Evolutionary conservation across 2,888 invertebrate species (phyloP).

Genomic region (Agonum fuliginosum): DNA sequence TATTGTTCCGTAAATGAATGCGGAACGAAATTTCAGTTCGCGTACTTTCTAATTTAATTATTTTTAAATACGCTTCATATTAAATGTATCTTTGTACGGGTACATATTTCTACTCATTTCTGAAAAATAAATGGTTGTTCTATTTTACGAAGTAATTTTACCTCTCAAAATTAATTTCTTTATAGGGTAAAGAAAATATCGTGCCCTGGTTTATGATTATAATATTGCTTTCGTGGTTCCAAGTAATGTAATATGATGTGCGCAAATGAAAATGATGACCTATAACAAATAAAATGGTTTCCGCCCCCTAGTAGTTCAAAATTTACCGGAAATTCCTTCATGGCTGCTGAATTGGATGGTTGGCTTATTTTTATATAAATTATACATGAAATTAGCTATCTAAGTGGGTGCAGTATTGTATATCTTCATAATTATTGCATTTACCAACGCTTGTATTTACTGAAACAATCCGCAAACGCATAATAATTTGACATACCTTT

Average conservation of each 20-base stretch:
- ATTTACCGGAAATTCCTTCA: not conserved
- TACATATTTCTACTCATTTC: too few relatives aligned
- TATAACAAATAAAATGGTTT: constrained; percentile 24
- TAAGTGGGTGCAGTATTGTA: not conserved
- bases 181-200: not conserved
- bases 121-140: not conserved
- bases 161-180: not conserved
- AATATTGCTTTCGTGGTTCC: too few relatives aligned
- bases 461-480: constrained; percentile 27
- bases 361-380: too few relatives aligned
- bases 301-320: not conserved
- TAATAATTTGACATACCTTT: constrained; percentile 20
- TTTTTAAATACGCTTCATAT: not conserved
- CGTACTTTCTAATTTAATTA: not conserved
- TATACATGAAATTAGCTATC: not conserved
- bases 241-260: not conserved
- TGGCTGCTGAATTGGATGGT: not conserved
- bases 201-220: too few relatives aligned
- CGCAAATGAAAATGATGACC: constrained; percentile 34
- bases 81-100: not conserved
- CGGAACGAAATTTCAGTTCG: not conserved
- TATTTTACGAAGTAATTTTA: not conserved
- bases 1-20: not conserved
- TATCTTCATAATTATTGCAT: constrained; percentile 7
- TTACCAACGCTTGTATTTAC: not conserved